These are phyloP conservation scores for Alloscopus bannaensis DNA, from an alignment of 2,888 invertebrate genomes.

Conservation along the genomic window DNA sequence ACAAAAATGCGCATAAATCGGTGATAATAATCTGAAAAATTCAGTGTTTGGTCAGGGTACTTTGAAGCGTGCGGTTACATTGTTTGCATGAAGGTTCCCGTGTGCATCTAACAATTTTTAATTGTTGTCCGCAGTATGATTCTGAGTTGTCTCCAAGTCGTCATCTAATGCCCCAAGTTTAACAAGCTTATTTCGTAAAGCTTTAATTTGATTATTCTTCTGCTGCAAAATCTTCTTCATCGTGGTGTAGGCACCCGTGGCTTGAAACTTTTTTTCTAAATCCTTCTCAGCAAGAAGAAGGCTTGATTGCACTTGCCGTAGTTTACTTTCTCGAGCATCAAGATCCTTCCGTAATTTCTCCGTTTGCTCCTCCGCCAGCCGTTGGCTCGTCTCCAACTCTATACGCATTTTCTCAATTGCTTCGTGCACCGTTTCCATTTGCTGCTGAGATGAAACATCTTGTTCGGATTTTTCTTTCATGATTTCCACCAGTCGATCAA, in stretches of 20 bases:
- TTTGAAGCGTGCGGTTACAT: too few species aligned
- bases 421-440: slow-evolving; percentile 68
- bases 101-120: too few species aligned
- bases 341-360: slow-evolving; percentile 74
- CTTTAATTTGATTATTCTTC: slow-evolving; percentile 79
- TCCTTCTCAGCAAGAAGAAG: slow-evolving; percentile 79
- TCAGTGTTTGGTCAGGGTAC: too few species aligned
- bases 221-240: slow-evolving; percentile 79
- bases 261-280: slow-evolving; percentile 79
- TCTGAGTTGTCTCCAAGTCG: too few species aligned
- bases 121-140: too few species aligned
- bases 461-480: slow-evolving; percentile 56
- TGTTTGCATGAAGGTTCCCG: too few species aligned
- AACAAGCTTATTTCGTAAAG: slow-evolving; percentile 75
- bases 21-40: too few species aligned
- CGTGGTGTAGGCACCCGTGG: slow-evolving; percentile 79
- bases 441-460: slow-evolving; percentile 57
- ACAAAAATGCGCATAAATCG: too few species aligned
- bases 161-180: slow-evolving; percentile 56
- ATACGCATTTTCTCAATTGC: slow-evolving; percentile 73
- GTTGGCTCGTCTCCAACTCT: slow-evolving; percentile 65
- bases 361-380: slow-evolving; percentile 73
- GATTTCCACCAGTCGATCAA: slow-evolving; percentile 69
- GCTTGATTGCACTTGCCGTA: slow-evolving; percentile 75
- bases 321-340: slow-evolving; percentile 70